Base-by-base conservation (phyloP, 2,797 vertebrate species). In the Peromyscus nudipes region DNA sequence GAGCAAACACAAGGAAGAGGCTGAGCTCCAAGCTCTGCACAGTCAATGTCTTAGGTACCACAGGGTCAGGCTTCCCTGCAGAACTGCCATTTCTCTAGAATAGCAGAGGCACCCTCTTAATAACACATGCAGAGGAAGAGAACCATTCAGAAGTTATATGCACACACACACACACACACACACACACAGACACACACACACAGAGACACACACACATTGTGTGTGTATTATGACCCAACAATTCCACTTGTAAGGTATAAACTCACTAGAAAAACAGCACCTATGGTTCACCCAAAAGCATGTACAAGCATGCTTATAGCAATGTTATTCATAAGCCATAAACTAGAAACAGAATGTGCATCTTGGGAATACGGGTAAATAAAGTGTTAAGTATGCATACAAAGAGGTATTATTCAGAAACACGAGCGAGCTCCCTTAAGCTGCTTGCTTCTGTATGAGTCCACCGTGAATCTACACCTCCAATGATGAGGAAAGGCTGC, bases 81-180 rank as follows among this genome's bases (percentile, higher is more conserved):
- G 49, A 89, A 89, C 16, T 77, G 25, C 27, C 81, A 4, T 94
- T 95, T 89, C 75, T 93, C 82, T 91, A 80, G 46, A 82, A 77
- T 46, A 73, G 13, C 46, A 81, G 29, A 37, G 80, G 43, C 49
- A 29, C 21, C n/a, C 89, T 84, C 81, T 94, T 94, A 89, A 85
- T 92, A 95, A 92, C 14, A 90, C 37, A 80, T 4, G 10, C 23
- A 55, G 12, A 96, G 62, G 67, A 87, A 25, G 76, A 62, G 64
- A 93, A 60, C 3, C 31, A 71, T 57, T 64, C 73, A 46, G 55
- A 89, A 71, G 27, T 40, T 62, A 43, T 55, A 14, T 13, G 12
- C 49, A 31, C 25, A 55, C 16, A 55, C 16, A 55, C 16, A 55
- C 52, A 52, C 52, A 52, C 52, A 52, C 13, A 52, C 13, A 52